Percentiles rank a stretch among this genome's conserved stretches.
Conservation (phyloP, 2,888 invertebrate genomes). For the Lottia gigantea region DNA sequence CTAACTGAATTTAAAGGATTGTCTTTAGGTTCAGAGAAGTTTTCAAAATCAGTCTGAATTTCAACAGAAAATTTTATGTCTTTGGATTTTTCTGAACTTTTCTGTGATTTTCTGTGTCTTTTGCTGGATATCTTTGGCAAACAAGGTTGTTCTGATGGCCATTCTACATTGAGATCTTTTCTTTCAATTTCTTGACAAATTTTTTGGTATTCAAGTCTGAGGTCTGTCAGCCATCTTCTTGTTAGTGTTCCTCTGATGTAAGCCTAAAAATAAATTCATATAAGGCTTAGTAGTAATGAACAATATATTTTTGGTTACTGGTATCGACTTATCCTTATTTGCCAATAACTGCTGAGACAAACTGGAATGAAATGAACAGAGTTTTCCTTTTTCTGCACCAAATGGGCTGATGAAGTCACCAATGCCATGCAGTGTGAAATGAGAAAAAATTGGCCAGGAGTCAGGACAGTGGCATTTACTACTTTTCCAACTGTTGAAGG, state of each 20-base stretch:
- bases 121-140: neutral
- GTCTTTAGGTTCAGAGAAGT: no score
- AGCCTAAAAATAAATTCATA: neutral
- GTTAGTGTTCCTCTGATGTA: neutral
- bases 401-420: neutral
- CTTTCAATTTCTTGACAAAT: neutral
- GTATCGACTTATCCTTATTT: no score
- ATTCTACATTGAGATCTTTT: neutral
- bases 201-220: neutral
- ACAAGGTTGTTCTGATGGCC: neutral
- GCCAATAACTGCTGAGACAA: no score
- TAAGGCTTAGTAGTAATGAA: no score
- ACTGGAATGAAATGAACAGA: no score
- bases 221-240: neutral
- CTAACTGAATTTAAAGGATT: neutral
- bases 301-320: no score
- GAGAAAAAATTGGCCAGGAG: no score
- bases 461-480: no score
- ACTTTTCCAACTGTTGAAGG: no score
- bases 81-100: neutral
- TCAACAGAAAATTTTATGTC: neutral
- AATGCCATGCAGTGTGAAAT: no score
- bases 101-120: neutral
- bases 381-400: neutral
- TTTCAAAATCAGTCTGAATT: neutral